A percentile compares a stretch with the other conserved stretches of the same genome.
Evolutionary conservation across 2,113 vertebrate genomes (phyloP).

Genomic region (Sprattus sprattus): DNA sequence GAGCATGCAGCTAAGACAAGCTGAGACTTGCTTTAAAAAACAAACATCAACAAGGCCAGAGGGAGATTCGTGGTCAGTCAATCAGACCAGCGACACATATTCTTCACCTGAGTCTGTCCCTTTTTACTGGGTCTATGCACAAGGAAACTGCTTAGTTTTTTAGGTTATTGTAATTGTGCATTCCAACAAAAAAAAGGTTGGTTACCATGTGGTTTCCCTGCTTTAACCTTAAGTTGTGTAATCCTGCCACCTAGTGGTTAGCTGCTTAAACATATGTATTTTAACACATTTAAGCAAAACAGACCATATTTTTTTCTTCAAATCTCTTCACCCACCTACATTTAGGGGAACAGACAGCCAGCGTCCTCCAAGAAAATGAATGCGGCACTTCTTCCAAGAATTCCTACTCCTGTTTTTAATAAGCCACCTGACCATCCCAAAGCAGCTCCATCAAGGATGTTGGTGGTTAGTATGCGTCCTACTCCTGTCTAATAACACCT

Average conservation of each 20-base stretch:
- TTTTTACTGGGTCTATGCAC: neutral
- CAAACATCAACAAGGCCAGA: too few relatives aligned
- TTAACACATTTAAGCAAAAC: neutral
- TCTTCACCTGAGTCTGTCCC: neutral
- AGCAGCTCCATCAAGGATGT: neutral
- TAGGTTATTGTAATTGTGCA: neutral
- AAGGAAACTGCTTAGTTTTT: neutral
- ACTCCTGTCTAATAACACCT: neutral
- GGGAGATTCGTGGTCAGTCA: too few relatives aligned
- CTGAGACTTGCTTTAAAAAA: neutral
- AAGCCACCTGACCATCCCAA: neutral
- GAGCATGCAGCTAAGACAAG: neutral
- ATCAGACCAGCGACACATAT: neutral
- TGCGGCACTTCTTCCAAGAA: neutral
- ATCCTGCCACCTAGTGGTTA: neutral
- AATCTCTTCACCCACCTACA: neutral
- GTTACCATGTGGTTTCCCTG: neutral
- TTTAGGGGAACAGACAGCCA: neutral
- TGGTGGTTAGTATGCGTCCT: neutral
- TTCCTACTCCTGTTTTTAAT: neutral
- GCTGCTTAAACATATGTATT: neutral
- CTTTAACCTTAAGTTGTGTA: neutral
- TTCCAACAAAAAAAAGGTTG: neutral
- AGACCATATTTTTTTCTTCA: neutral
- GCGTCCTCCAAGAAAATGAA: neutral